phyloP scores from a whole-genome alignment of 2,888 invertebrate species.

The Ophioninae sp. region DNA sequence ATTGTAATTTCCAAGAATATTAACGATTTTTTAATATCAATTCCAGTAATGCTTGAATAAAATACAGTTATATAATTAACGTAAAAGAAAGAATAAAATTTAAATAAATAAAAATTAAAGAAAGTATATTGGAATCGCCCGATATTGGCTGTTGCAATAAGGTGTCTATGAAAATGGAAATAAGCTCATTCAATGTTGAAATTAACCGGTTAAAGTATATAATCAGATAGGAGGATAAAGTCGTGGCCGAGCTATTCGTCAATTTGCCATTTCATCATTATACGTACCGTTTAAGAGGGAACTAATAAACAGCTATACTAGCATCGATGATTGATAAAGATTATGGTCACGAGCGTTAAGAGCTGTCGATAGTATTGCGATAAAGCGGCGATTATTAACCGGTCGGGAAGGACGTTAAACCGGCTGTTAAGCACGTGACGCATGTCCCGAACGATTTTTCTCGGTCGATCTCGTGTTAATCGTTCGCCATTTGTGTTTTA shows the following conservation, averaged over 20 bases:
- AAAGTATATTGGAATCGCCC: not conserved
- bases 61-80: not conserved
- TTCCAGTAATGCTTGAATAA: too few species aligned
- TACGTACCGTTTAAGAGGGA: not conserved
- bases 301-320: constrained; percentile 23
- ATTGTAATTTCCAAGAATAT: too few species aligned
- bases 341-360: not conserved
- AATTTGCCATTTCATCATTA: constrained; percentile 6
- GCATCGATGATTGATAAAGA: constrained; percentile 33
- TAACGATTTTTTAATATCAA: too few species aligned
- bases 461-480: constrained; percentile 10
- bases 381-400: constrained; percentile 51
- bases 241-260: not conserved
- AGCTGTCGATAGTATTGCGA: constrained; percentile 26
- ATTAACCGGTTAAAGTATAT: not conserved
- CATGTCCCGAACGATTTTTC: constrained; percentile 30
- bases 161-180: not conserved
- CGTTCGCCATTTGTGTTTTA: not conserved
- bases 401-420: constrained; percentile 49
- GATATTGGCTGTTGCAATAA: not conserved
- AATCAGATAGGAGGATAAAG: constrained; percentile 14
- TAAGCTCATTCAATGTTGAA: not conserved
- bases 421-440: constrained; percentile 50
- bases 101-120: not conserved
- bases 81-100: not conserved